phyloP scores from a whole-genome alignment of 92 coral and sea anemone species.

The Porites rus region DNA sequence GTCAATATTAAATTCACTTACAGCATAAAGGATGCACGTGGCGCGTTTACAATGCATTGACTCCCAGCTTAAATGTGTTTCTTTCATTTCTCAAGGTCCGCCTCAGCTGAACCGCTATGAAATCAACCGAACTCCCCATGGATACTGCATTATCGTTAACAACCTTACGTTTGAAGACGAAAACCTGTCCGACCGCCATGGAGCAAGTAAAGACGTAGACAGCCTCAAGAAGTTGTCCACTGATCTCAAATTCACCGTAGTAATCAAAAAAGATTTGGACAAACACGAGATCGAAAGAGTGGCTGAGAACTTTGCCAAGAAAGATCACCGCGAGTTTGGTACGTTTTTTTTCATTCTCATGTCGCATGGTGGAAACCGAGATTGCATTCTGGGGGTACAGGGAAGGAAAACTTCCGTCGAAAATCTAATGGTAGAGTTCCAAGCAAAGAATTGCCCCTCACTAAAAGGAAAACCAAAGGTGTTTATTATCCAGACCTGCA shows the following conservation, averaged over 20 bases:
- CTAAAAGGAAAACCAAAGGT: constrained; percentile 71
- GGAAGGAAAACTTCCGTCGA: constrained; percentile 25
- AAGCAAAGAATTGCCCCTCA: constrained; percentile 49
- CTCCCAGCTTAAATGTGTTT: too few species aligned
- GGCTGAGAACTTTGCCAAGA: constrained; percentile 18
- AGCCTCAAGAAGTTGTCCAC: constrained; percentile 50
- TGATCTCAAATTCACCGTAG: constrained; percentile 57
- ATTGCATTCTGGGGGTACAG: constrained; percentile 62
- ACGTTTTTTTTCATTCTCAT: constrained; percentile 74
- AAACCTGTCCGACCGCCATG: constrained; percentile 40
- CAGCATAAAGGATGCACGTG: too few species aligned
- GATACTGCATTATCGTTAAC: constrained; percentile 79
- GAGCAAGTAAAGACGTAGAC: constrained; percentile 63
- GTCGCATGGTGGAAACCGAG: constrained; percentile 79
- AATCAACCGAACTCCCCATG: constrained; percentile 59
- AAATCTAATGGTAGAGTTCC: constrained; percentile 45
- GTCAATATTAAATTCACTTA: too few species aligned
- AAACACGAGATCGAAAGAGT: constrained; percentile 35
- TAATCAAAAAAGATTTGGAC: constrained; percentile 29
- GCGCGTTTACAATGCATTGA: too few species aligned
- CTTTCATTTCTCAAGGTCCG: background rate
- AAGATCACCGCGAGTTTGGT: constrained; percentile 61
- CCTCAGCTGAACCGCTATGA: constrained; percentile 3
- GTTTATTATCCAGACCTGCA: constrained; percentile 79
- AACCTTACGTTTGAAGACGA: constrained; percentile 53